Base-by-base conservation (phyloP, 2,888 invertebrate genomes). In the Hypomecis punctinalis region DNA sequence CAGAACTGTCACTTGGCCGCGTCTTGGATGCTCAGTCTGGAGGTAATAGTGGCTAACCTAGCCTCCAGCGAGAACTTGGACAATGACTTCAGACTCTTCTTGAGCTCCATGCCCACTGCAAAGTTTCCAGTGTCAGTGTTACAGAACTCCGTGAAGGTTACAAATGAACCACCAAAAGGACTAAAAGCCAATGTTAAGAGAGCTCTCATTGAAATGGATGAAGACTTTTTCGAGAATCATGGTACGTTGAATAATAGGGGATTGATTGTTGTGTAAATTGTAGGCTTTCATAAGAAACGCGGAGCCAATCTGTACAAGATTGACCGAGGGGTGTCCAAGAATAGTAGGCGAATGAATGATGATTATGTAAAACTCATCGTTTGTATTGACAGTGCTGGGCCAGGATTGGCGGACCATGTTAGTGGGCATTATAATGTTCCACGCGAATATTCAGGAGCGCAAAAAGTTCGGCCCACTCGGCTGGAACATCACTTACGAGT, bases 401-500 rank as follows among this genome's bases (percentile, higher is more conserved):
- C 94, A 94, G 67, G 94, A 94, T 68, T 97, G 97, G 97, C 94
- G 96, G 5, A 94, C 94, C 4, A 95, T 97, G 94, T 86, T 97
- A 5, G 97, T 97, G 78, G 97, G 97, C 0, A 85, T 97, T 48
- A 98, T 98, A 82, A 97, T 98, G 94, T 99, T 99, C 85, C 98
- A 99, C 86, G 98, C 97, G 0, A 95, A 98, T 36, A 95, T 98
- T n/a, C 96, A 98, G 83, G 98, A 98, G 83, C 94, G 99, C 48
- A 96, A 97, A 73, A 98, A 98, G 82, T 98, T 98, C 83, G 98
- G 98, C 0, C 96, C 98, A 0, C 84, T 95, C 0, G 98, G 98
- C 0, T 98, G 98, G 98, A 98, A 98, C 84, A 98, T 98, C 66
- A 94, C 96, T 0, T 99, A 99, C 79, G 98, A 98, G 81, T 99